These are phyloP conservation scores for Sinodicranocentrus sp. DNA, from an alignment of 2,888 invertebrate genomes.

Conservation along the genomic window DNA sequence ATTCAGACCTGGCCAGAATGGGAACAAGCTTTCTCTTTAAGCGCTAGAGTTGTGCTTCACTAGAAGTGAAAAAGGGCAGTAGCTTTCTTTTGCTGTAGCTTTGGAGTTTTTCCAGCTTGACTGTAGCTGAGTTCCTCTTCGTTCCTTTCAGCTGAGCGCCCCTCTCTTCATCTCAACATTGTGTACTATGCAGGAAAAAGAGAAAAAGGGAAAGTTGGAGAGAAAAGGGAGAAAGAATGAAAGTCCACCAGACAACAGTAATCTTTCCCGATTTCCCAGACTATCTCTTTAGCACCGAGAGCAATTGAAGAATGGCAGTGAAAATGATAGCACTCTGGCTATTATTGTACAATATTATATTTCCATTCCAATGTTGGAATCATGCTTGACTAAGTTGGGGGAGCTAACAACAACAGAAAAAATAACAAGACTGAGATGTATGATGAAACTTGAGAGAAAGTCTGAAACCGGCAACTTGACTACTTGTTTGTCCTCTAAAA, in stretches of 20 bases:
- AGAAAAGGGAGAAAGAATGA: slow-evolving; percentile 22
- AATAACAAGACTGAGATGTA: not conserved
- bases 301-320: slow-evolving; percentile 26
- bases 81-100: no score
- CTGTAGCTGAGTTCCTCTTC: no score
- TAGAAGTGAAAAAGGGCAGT: no score
- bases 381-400: not conserved
- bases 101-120: no score
- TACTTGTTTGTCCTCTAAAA: slow-evolving; percentile 6
- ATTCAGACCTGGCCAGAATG: not conserved
- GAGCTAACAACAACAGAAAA: not conserved
- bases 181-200: not conserved
- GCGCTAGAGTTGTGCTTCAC: no score
- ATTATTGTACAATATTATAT: slow-evolving; percentile 41
- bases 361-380: slow-evolving; percentile 46
- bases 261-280: slow-evolving; percentile 52
- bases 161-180: not conserved
- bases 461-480: slow-evolving; percentile 15
- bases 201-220: slow-evolving; percentile 20
- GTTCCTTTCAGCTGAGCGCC: slow-evolving; percentile 20
- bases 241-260: slow-evolving; percentile 34
- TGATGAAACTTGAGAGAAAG: slow-evolving; percentile 15
- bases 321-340: slow-evolving; percentile 43
- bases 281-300: slow-evolving; percentile 44
- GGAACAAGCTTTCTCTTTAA: no score